Conservation (phyloP, 2,797 vertebrate genomes). For the Enteromius trimaculatus region DNA sequence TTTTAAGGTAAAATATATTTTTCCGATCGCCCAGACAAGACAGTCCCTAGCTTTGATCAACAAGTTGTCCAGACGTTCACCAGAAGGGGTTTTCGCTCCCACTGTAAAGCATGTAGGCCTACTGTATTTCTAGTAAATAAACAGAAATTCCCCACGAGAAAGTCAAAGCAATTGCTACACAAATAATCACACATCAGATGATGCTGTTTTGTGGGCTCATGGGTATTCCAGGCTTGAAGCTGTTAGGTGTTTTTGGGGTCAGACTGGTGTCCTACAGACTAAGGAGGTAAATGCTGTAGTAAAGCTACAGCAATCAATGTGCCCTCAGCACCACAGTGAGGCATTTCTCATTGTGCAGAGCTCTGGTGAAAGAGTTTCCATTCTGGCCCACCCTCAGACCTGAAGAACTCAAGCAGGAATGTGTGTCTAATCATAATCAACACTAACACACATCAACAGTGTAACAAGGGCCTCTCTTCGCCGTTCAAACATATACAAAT, state of each 20-base stretch:
- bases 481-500: neutral
- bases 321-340: slow-evolving; percentile 39
- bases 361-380: slow-evolving; percentile 42
- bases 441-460: slow-evolving; percentile 25
- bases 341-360: slow-evolving; percentile 48
- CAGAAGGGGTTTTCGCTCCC: neutral
- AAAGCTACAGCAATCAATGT: slow-evolving; percentile 3
- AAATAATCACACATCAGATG: slow-evolving; percentile 17
- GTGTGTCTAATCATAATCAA: neutral
- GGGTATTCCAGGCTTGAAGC: slow-evolving; percentile 16
- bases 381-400: slow-evolving; percentile 8
- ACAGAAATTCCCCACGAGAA: slow-evolving; percentile 26
- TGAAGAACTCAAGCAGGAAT: neutral
- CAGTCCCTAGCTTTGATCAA: neutral
- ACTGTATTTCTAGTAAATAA: slow-evolving; percentile 5
- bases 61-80: neutral
- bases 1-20: neutral
- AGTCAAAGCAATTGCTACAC: neutral
- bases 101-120: neutral
- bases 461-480: neutral
- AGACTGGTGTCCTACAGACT: neutral
- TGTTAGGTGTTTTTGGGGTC: neutral
- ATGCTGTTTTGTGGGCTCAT: neutral
- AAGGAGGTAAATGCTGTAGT: neutral
- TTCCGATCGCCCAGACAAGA: neutral